These are phyloP conservation scores for Aelia acuminata DNA, from an alignment of 2,888 invertebrate species.

Conservation along the genomic window DNA sequence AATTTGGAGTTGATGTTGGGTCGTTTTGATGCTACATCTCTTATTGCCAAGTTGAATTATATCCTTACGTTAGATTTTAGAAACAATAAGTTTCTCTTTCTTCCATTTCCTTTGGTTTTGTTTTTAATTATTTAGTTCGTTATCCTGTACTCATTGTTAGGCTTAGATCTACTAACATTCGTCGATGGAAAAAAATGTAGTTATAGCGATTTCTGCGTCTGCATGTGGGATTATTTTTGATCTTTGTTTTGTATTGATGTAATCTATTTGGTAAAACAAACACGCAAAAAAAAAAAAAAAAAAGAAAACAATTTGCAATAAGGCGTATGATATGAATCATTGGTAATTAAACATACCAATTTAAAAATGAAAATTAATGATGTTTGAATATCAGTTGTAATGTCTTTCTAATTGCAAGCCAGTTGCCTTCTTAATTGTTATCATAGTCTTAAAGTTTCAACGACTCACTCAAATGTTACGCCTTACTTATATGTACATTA, in stretches of 20 bases:
- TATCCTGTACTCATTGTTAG: not conserved
- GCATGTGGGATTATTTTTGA: no score
- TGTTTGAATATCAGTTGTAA: not conserved
- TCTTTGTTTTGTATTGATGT: no score
- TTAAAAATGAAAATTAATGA: not conserved
- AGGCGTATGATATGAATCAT: no score
- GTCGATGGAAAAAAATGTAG: not conserved
- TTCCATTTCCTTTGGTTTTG: not conserved
- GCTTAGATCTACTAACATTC: not conserved
- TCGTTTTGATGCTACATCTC: conserved; percentile 13
- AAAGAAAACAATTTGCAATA: no score
- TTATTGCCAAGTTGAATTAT: conserved; percentile 22
- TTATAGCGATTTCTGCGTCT: not conserved
- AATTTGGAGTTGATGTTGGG: conserved; percentile 36
- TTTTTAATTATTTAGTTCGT: not conserved
- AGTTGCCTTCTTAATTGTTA: not conserved
- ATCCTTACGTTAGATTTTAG: not conserved
- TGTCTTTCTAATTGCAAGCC: not conserved
- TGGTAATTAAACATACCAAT: no score
- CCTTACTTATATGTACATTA: no score
- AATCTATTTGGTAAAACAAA: no score
- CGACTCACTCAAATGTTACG: not conserved
- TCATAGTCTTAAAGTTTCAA: not conserved
- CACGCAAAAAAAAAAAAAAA: no score
- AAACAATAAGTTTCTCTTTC: not conserved